Conservation (phyloP, 2,888 invertebrate genomes). For the Malthinus seriepunctatus region DNA sequence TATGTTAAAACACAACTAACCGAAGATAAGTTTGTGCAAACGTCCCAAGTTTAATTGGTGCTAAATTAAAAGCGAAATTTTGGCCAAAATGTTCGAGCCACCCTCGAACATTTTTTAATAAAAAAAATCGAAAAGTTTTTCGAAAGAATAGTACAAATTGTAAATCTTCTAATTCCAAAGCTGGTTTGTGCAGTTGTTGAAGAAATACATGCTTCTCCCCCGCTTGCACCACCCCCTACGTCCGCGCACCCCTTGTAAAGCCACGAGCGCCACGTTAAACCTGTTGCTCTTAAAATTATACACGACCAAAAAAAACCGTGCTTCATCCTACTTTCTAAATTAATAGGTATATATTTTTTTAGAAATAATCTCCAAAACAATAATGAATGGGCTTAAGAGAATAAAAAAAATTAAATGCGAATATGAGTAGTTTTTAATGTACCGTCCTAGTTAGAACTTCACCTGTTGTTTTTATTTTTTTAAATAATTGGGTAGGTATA, state of each 20-base stretch:
- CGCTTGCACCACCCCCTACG: slow-evolving; percentile 29
- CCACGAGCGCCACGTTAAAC: slow-evolving; percentile 46
- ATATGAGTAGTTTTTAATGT: slow-evolving; percentile 23
- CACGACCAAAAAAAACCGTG: slow-evolving; percentile 29
- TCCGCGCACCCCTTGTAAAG: slow-evolving; percentile 38
- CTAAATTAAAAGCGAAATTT: no score
- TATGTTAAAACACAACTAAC: no score
- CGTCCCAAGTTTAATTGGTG: no score
- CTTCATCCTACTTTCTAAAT: slow-evolving; percentile 31
- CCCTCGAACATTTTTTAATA: slow-evolving; percentile 13
- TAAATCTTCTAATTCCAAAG: slow-evolving; percentile 50
- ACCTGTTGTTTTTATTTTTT: neutral
- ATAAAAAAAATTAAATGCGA: slow-evolving; percentile 22
- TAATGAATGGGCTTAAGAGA: slow-evolving; percentile 13
- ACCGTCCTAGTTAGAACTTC: neutral
- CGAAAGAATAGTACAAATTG: slow-evolving; percentile 48
- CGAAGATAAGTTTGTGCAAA: no score
- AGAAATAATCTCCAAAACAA: slow-evolving; percentile 7
- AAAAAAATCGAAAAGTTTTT: slow-evolving; percentile 27
- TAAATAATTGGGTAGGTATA: slow-evolving; percentile 6
- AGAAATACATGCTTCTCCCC: slow-evolving; percentile 34
- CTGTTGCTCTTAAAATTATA: slow-evolving; percentile 51
- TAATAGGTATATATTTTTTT: slow-evolving; percentile 32
- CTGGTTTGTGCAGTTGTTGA: slow-evolving; percentile 51
- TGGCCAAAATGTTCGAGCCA: no score